These are phyloP conservation scores for roundworm (Caenorhabditis elegans) DNA, from an alignment of 1,140 invertebrate genomes.

Conservation along the genomic window DNA sequence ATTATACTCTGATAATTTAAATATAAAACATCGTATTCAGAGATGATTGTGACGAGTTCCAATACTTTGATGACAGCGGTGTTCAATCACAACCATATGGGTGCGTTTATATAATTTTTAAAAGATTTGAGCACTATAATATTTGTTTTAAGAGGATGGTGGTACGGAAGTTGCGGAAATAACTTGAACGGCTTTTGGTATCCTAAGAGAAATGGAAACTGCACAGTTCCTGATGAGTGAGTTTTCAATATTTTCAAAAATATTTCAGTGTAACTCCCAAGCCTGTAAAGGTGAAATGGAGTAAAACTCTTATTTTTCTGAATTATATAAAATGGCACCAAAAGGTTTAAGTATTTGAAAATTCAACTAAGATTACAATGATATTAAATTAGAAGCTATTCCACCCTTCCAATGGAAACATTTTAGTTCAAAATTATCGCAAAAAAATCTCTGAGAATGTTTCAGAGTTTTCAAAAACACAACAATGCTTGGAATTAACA, in stretches of 20 bases:
- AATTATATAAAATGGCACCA: too few relatives aligned
- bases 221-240: not conserved
- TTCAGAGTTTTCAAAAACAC: not conserved
- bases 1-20: too few relatives aligned
- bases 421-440: too few relatives aligned
- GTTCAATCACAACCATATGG: not conserved
- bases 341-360: too few relatives aligned
- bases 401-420: too few relatives aligned
- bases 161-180: slow-evolving; percentile 9
- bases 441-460: not conserved
- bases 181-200: not conserved
- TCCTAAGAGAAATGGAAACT: not conserved
- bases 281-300: too few relatives aligned
- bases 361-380: too few relatives aligned
- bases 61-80: not conserved
- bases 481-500: not conserved
- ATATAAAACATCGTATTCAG: too few relatives aligned
- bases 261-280: too few relatives aligned
- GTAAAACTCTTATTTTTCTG: too few relatives aligned
- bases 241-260: too few relatives aligned
- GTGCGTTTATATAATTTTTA: not conserved
- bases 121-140: not conserved
- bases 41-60: not conserved
- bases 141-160: not conserved
- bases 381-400: too few relatives aligned